Evolutionary conservation across 2,888 invertebrate species (phyloP).

Genomic region (Orchesella flavescens): DNA sequence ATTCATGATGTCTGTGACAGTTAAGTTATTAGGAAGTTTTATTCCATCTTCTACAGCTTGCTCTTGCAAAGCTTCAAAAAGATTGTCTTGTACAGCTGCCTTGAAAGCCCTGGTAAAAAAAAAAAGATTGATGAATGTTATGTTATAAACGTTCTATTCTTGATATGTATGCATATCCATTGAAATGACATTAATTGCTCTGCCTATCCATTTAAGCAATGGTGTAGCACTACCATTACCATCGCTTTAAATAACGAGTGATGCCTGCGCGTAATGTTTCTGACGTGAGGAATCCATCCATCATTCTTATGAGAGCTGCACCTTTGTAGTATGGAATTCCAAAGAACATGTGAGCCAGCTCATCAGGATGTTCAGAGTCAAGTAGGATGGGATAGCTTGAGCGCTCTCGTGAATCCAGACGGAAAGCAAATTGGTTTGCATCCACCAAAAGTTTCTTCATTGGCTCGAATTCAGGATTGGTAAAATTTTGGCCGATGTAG

Average conservation of each 20-base stretch:
- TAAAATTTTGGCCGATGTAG: constrained; percentile 61
- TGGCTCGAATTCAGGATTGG: constrained; percentile 67
- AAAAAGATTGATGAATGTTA: constrained; percentile 44
- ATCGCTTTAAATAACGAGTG: constrained; percentile 63
- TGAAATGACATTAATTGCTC: constrained; percentile 52
- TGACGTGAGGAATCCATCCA: constrained; percentile 76
- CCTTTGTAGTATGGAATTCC: constrained; percentile 73
- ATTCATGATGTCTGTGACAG: constrained; percentile 74
- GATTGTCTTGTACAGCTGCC: constrained; percentile 75
- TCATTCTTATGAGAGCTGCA: constrained; percentile 77
- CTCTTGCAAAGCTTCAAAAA: constrained; percentile 74
- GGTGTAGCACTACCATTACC: constrained; percentile 17
- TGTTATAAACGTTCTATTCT: constrained; percentile 10
- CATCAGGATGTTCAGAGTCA: constrained; percentile 47
- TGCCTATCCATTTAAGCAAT: constrained; percentile 10
- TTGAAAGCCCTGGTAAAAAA: constrained; percentile 72
- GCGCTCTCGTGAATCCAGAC: constrained; percentile 71
- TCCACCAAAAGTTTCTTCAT: constrained; percentile 64
- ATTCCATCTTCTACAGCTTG: constrained; percentile 72
- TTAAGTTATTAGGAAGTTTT: constrained; percentile 66
- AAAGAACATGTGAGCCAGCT: constrained; percentile 50
- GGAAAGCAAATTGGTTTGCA: constrained; percentile 72
- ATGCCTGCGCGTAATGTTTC: constrained; percentile 74
- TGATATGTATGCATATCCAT: constrained; percentile 33
- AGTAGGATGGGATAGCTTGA: constrained; percentile 75